These are phyloP conservation scores for Sipha flava DNA, from an alignment of 1,140 invertebrate species.

Conservation along the genomic window DNA sequence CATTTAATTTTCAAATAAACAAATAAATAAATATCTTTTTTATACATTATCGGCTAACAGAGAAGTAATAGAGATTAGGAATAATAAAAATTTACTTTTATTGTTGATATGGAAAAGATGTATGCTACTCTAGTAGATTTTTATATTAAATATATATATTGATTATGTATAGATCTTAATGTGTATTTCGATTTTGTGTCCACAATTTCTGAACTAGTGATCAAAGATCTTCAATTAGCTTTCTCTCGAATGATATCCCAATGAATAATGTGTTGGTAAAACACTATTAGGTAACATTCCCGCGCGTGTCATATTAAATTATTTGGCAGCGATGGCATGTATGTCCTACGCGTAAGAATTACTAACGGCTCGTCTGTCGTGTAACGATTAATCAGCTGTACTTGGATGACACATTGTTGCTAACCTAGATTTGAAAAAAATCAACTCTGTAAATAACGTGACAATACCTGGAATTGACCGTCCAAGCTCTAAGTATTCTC, in stretches of 20 bases:
- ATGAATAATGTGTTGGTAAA: background rate
- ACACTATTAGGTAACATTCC: background rate
- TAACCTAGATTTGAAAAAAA: background rate
- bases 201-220: slow-evolving; percentile 9
- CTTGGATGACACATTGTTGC: background rate
- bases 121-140: too few relatives aligned
- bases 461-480: slow-evolving; percentile 74
- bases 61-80: too few relatives aligned
- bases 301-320: slow-evolving; percentile 16
- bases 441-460: background rate
- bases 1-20: too few relatives aligned
- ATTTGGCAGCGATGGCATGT: background rate
- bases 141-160: too few relatives aligned
- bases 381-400: background rate
- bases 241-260: background rate
- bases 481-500: slow-evolving; percentile 72
- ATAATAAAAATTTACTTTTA: too few relatives aligned
- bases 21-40: too few relatives aligned
- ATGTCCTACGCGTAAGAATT: background rate
- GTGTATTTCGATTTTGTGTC: background rate
- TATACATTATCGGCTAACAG: too few relatives aligned
- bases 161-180: background rate
- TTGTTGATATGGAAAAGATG: too few relatives aligned
- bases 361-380: background rate
- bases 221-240: slow-evolving; percentile 12